Evolutionary conservation across 2,888 invertebrate genomes (phyloP).

Genomic region (Leptopilina syphax): DNA sequence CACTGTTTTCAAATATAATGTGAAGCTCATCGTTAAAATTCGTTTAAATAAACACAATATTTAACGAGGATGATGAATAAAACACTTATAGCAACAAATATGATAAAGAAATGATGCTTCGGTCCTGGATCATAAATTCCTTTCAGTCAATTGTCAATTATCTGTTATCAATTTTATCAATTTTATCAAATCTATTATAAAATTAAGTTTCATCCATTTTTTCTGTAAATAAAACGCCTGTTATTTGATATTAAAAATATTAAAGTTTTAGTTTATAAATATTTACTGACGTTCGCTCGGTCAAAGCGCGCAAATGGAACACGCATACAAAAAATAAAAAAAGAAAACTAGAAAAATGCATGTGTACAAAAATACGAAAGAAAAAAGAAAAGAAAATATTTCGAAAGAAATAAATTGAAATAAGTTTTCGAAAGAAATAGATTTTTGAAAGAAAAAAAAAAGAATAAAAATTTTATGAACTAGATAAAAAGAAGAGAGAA

Average conservation of each 20-base stretch:
- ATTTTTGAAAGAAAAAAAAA: conserved; percentile 34
- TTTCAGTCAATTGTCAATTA: no score
- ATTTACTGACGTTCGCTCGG: conserved; percentile 64
- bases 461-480: conserved; percentile 30
- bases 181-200: no score
- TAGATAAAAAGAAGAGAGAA: conserved; percentile 43
- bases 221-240: background rate
- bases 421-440: conserved; percentile 45
- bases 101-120: background rate
- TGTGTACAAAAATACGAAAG: conserved; percentile 31
- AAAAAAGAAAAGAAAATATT: conserved; percentile 45
- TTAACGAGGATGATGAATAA: conserved; percentile 19
- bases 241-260: background rate
- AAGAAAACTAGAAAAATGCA: conserved; percentile 51
- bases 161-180: no score
- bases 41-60: background rate
- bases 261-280: conserved; percentile 38
- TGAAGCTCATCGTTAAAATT: conserved; percentile 6
- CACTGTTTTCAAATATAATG: no score
- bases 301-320: conserved; percentile 64
- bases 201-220: no score
- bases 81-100: conserved; percentile 31
- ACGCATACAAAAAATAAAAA: conserved; percentile 50
- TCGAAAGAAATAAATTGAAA: conserved; percentile 39
- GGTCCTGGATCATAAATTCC: conserved; percentile 5